Evolutionary conservation across 2,113 vertebrate species (phyloP), one percentile per base, ranked within the genome.

Genomic region (Protobothrops flavoviridis): DNA sequence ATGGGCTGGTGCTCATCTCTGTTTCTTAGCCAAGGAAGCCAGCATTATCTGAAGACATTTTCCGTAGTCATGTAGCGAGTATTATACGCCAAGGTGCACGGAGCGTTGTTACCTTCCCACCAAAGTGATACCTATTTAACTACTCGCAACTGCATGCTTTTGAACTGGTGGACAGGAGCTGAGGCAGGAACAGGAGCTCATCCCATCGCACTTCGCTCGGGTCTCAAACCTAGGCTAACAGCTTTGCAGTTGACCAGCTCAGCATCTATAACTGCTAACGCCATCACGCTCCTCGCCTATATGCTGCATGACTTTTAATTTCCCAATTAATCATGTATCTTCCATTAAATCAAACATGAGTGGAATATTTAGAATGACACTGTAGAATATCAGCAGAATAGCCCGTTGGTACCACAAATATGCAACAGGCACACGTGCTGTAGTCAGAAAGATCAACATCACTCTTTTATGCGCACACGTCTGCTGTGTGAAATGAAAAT

Each of bases 301-400:
- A 21, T 20, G 15, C 13, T 39, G n/a, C 5, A 39, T 81, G 69
- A 39, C 69, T 81, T 81, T 81, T 81, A 81, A 39, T 39, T 81
- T 81, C 15, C 69, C n/a, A 39, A 39, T 39, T 39, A 39, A 81
- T 81, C 69, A 6, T 39, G 33, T 39, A 39, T 81, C 33, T 81
- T 81, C 69, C 33, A 8, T 8, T 81, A 81, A 33, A 43, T 17
- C 74, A 81, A 81, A 81, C 33, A 1, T 3, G 17, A 43, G 17
- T 17, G 2, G 74, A 81, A 9, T 81, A 21, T 81, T 43, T 81
- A 81, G 15, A 43, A 39, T 9, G 17, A 9, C 9, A 0, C 17
- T 81, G 6, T 17, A 61, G 1, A 87, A 45, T 55, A 45, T 85
- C 26, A 33, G 48, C 1, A 29, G 24, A 0, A 0, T 24, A 26